These are phyloP conservation scores for Cataglyphis hispanica DNA, from an alignment of 1,140 invertebrate genomes.

Conservation along the genomic window DNA sequence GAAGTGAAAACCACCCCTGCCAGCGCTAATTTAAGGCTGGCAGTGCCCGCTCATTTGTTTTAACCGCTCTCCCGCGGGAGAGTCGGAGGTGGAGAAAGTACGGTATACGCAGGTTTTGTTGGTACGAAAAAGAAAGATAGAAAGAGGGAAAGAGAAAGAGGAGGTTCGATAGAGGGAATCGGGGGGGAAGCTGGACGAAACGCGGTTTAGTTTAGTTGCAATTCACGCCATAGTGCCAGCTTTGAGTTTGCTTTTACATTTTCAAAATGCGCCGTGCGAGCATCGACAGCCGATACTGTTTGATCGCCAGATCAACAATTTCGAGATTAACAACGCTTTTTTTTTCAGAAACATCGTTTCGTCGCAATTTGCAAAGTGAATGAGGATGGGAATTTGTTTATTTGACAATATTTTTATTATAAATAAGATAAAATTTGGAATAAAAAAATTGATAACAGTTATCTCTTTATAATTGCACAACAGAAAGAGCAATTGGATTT, in stretches of 20 bases:
- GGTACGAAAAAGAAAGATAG: neutral
- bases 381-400: constrained; percentile 28
- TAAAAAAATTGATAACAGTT: constrained; percentile 8
- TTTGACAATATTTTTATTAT: constrained; percentile 29
- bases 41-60: constrained; percentile 86
- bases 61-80: constrained; percentile 82
- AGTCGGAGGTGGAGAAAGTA: constrained; percentile 49
- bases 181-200: constrained; percentile 66
- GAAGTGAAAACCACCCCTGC: constrained; percentile 86
- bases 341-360: constrained; percentile 32
- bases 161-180: constrained; percentile 61
- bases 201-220: constrained; percentile 81
- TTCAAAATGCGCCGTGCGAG: constrained; percentile 64
- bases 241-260: constrained; percentile 70
- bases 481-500: constrained; percentile 4
- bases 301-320: constrained; percentile 56
- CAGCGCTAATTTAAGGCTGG: constrained; percentile 85
- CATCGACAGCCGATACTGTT: constrained; percentile 56
- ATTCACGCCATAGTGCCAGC: constrained; percentile 71
- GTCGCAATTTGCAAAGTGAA: constrained; percentile 44
- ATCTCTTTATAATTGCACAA: neutral
- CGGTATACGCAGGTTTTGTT: constrained; percentile 60
- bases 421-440: constrained; percentile 11
- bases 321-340: constrained; percentile 42
- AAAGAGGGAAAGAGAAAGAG: neutral